Evolutionary conservation across 1,140 invertebrate genomes (phyloP).

Genomic region (Drosophila teissieri): DNA sequence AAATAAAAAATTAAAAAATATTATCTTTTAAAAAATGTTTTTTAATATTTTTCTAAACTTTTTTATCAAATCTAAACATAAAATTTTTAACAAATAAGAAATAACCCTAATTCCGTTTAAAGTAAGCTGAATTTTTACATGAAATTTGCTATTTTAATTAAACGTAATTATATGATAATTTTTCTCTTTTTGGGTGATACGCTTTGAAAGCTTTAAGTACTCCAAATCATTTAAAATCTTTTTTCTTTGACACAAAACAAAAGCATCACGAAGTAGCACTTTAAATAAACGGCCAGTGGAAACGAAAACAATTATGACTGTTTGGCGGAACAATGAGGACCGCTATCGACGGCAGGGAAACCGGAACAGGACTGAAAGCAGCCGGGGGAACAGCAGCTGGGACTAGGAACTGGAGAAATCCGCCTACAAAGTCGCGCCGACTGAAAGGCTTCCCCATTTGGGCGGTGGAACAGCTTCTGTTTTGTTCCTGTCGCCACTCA

Average conservation of each 20-base stretch:
- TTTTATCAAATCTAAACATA: too few relatives aligned
- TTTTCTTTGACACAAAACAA: slow-evolving; percentile 12
- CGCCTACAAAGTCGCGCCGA: slow-evolving; percentile 22
- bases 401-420: slow-evolving; percentile 19
- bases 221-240: too few relatives aligned
- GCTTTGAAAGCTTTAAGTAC: too few relatives aligned
- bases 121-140: too few relatives aligned
- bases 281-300: slow-evolving; percentile 38
- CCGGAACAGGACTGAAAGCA: slow-evolving; percentile 22
- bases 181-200: too few relatives aligned
- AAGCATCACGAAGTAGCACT: slow-evolving; percentile 35
- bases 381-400: slow-evolving; percentile 7
- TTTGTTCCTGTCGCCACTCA: slow-evolving; percentile 38
- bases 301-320: slow-evolving; percentile 55
- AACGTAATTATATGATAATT: too few relatives aligned
- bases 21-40: neutral
- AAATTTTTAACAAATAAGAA: too few relatives aligned
- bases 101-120: too few relatives aligned
- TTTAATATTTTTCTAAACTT: too few relatives aligned
- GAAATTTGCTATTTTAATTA: too few relatives aligned
- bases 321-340: slow-evolving; percentile 28
- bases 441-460: slow-evolving; percentile 45
- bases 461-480: slow-evolving; percentile 32
- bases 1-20: too few relatives aligned
- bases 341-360: slow-evolving; percentile 16